Evolutionary conservation across 2,113 vertebrate species (phyloP), one percentile per base, ranked within the genome.

Genomic region (Progne subis): DNA sequence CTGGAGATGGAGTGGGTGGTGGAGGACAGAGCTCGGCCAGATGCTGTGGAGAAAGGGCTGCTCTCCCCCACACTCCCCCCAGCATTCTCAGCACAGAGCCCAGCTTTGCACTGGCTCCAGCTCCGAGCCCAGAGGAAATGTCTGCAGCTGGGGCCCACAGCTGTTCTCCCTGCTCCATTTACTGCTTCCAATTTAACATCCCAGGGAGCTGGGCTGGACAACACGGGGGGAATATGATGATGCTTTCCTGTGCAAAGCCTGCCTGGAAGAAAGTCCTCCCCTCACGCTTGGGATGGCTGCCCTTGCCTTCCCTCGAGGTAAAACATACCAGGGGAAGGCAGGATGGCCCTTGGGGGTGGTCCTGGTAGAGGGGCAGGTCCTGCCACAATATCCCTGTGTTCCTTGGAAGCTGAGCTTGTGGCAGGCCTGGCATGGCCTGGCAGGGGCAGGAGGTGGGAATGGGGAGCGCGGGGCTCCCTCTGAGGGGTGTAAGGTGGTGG

Each of bases 71-170:
- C 2, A 0, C 39, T 88, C 56, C 86, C 76, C 84, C 63, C 57
- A 79, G 63, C 85, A 47, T 53, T 85, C 90, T 43, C 89, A 82
- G 46, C 65, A 9, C 14, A 4, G 68, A 92, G 78, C 71, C 78
- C 12, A 6, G 46, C 69, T 87, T 86, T 2, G 0, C 77, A 92
- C 74, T 10, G 2, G 70, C 81, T 87, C 84, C 89, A 69, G 86
- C 59, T 71, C 69, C 68, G 50, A 87, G 69, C 90, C 87, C 93
- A 88, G 79, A 95, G 92, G 94, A 95, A 96, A 90, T 93, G 14
- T 60, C 82, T 92, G 80, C 85, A 55, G 94, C 91, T 29, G 75
- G 64, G 85, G 90, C 82, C 90, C 88, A 39, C 93, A 92, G 95
- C 94, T 97, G 94, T 83, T 93, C 78, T 87, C 78, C 67, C 59